Percentiles rank a stretch among this genome's conserved stretches.
Conservation (phyloP, 2,113 vertebrate genomes). For the Rhea pennata region DNA sequence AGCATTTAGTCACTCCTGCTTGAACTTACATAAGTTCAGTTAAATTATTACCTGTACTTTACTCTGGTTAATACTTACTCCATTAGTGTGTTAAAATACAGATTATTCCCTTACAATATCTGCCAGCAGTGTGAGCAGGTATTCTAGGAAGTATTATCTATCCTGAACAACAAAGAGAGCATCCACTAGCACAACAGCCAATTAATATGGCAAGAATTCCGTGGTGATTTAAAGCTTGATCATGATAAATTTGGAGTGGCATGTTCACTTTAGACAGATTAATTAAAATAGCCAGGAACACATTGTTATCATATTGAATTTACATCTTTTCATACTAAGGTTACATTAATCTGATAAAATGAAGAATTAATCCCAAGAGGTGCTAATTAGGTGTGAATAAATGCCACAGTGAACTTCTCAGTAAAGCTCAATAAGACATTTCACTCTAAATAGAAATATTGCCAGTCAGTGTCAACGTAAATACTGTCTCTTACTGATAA, state of each 20-base stretch:
- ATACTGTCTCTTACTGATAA: constrained; percentile 16
- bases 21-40: background rate
- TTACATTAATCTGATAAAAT: constrained; percentile 73
- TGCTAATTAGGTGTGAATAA: constrained; percentile 77
- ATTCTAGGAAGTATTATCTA: background rate
- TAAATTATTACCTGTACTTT: background rate
- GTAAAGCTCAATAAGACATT: constrained; percentile 49
- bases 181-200: constrained; percentile 42
- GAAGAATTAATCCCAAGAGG: constrained; percentile 69
- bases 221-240: constrained; percentile 59
- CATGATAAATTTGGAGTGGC: constrained; percentile 69
- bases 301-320: constrained; percentile 62
- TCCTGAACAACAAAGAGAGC: constrained; percentile 18
- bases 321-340: constrained; percentile 64
- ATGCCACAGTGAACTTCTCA: constrained; percentile 70
- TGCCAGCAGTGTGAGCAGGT: background rate
- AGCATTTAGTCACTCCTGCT: background rate
- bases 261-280: constrained; percentile 72
- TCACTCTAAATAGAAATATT: constrained; percentile 60
- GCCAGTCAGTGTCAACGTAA: constrained; percentile 60
- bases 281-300: constrained; percentile 75
- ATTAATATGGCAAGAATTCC: constrained; percentile 64
- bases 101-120: background rate
- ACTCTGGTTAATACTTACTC: background rate
- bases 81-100: background rate